Percentiles rank a stretch among this genome's conserved stretches.
Evolutionary conservation across 1,140 invertebrate species (phyloP).

Genomic region (Drosophila saltans): DNA sequence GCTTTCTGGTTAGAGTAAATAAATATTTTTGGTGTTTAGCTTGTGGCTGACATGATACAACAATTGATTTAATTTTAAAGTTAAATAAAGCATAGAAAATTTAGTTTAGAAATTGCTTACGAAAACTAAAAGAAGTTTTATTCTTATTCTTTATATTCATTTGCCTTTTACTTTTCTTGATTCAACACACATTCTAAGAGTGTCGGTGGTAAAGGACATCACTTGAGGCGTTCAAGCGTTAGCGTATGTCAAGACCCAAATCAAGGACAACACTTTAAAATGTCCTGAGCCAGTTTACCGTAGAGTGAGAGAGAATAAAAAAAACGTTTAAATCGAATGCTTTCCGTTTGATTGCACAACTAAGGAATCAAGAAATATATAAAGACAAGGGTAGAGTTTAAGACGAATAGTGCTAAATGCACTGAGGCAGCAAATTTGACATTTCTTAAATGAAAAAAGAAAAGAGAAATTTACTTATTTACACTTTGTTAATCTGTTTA

Average conservation of each 20-base stretch:
- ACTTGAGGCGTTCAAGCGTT: slow-evolving; percentile 1
- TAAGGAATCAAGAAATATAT: background rate
- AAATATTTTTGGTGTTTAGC: background rate
- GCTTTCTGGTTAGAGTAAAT: background rate
- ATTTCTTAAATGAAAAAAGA: slow-evolving; percentile 15
- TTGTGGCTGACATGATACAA: background rate
- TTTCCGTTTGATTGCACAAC: slow-evolving; percentile 46
- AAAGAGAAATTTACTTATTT: no score
- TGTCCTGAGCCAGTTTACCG: slow-evolving; percentile 17
- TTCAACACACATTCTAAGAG: no score
- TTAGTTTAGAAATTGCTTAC: background rate
- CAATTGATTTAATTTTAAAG: background rate
- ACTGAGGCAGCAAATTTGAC: slow-evolving; percentile 56
- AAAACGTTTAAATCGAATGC: slow-evolving; percentile 30
- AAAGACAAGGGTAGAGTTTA: no score
- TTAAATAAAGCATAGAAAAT: background rate
- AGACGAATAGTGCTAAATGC: background rate
- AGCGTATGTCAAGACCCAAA: slow-evolving; percentile 18
- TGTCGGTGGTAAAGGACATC: background rate
- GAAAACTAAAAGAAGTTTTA: background rate
- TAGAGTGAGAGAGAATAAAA: background rate
- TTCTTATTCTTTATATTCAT: background rate
- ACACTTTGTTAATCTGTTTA: background rate
- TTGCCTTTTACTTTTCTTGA: background rate
- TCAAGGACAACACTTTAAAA: slow-evolving; percentile 41